Evolutionary conservation across 2,797 vertebrate genomes (phyloP).

Genomic region (Neopelma chrysocephalum): DNA sequence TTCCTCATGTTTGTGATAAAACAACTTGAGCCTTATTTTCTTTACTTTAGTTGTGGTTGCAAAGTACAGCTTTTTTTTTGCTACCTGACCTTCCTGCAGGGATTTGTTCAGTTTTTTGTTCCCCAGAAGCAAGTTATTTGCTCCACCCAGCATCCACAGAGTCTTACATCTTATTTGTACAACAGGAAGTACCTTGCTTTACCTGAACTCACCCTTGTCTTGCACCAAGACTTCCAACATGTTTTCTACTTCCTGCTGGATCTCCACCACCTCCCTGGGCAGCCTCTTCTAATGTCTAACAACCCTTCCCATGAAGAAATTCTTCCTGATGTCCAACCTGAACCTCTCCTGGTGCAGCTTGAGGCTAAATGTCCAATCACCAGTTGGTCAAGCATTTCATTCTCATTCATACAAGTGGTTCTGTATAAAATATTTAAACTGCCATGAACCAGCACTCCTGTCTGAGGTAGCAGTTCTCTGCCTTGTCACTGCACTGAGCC

Average conservation of each 20-base stretch:
- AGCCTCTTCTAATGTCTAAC: not conserved
- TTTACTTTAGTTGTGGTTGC: not conserved
- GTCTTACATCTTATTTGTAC: not conserved
- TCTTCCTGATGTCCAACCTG: not conserved
- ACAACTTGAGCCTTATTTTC: not conserved
- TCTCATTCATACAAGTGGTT: not conserved
- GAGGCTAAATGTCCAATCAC: not conserved
- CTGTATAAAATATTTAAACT: not conserved
- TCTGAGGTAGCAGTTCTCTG: too few species aligned
- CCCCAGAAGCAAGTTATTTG: not conserved
- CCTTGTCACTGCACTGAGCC: not conserved
- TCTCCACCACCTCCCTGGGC: not conserved
- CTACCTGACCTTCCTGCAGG: not conserved
- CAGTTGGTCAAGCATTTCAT: not conserved
- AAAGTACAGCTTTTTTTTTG: not conserved
- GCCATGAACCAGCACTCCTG: not conserved
- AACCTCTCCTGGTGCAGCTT: not conserved
- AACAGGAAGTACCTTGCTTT: not conserved
- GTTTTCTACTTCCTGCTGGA: not conserved
- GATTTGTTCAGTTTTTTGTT: not conserved
- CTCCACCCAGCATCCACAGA: not conserved
- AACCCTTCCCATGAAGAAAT: not conserved
- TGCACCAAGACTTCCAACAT: not conserved
- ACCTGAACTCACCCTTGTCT: not conserved
- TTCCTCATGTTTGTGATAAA: not conserved